Evolutionary conservation across 2,888 invertebrate genomes (phyloP).

Genomic region (Acheta domesticus): DNA sequence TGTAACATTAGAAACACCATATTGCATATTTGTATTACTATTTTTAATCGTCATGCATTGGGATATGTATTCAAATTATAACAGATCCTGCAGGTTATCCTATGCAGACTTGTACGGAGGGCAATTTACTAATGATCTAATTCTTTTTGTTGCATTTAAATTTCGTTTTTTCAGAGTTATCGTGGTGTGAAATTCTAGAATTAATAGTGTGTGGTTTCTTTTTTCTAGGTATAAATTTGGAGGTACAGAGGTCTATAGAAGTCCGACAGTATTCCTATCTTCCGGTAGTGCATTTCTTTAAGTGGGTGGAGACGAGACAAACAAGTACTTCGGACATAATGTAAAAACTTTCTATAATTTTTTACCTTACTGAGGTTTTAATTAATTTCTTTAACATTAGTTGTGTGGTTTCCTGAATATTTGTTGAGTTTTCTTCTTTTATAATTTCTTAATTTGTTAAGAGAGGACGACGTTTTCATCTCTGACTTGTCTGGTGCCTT

Average conservation of each 20-base stretch:
- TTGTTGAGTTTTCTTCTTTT: background rate
- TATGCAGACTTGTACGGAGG: no score
- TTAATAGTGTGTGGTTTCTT: background rate
- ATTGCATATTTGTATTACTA: no score
- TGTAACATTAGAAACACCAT: no score
- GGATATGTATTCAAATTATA: no score
- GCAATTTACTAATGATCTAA: no score
- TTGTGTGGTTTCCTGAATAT: no score
- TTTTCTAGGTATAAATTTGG: background rate
- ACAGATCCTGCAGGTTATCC: no score
- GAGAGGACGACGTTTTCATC: slow-evolving; percentile 34
- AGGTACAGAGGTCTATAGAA: slow-evolving; percentile 23
- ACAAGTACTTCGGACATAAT: background rate
- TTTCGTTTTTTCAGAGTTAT: no score
- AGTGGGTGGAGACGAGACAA: slow-evolving; percentile 22
- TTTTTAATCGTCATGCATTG: no score
- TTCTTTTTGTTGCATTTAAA: no score
- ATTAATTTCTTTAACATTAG: background rate
- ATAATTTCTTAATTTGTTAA: background rate
- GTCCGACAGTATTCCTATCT: slow-evolving; percentile 29
- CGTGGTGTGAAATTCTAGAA: no score
- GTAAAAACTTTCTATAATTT: slow-evolving; percentile 18
- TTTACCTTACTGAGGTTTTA: background rate
- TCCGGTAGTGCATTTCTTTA: slow-evolving; percentile 32
- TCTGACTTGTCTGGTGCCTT: slow-evolving; percentile 37